A percentile compares a stretch with the other conserved stretches of the same genome.
Conservation (phyloP, 1,140 invertebrate genomes). For the Drosophila pandora region DNA sequence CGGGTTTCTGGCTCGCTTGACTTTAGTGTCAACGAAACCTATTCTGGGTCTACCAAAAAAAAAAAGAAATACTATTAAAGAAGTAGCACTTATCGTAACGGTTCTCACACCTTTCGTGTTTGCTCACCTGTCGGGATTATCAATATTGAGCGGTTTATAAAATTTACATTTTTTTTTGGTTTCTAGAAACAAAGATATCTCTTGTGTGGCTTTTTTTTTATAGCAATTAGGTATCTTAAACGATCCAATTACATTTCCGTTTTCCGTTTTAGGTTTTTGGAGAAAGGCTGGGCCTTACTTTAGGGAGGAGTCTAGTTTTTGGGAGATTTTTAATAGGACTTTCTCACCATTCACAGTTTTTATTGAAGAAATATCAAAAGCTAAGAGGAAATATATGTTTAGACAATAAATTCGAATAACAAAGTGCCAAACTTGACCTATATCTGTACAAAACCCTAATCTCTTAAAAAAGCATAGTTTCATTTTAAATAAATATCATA, state of each 20-base stretch:
- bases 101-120: conserved; percentile 35
- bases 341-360: conserved; percentile 1
- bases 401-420: not conserved
- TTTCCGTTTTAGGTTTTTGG: conserved; percentile 12
- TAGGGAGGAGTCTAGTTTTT: not conserved
- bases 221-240: conserved; percentile 39
- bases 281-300: not conserved
- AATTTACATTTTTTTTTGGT: conserved; percentile 57
- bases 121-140: conserved; percentile 24
- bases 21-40: conserved; percentile 37
- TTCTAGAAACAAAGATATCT: not conserved
- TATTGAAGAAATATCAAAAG: not conserved
- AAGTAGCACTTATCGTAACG: conserved; percentile 45
- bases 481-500: conserved; percentile 11
- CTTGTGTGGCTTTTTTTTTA: conserved; percentile 22
- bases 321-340: too few species aligned
- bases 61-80: conserved; percentile 29
- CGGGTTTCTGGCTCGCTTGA: conserved; percentile 20
- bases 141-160: conserved; percentile 37
- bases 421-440: not conserved
- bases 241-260: conserved; percentile 17
- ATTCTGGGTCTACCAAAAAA: conserved; percentile 26
- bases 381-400: too few species aligned
- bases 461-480: not conserved
- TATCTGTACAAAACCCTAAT: not conserved